Evolutionary conservation across 2,113 vertebrate genomes (phyloP), one percentile per base, ranked within the genome.

Genomic region (Irena cyanogastra): DNA sequence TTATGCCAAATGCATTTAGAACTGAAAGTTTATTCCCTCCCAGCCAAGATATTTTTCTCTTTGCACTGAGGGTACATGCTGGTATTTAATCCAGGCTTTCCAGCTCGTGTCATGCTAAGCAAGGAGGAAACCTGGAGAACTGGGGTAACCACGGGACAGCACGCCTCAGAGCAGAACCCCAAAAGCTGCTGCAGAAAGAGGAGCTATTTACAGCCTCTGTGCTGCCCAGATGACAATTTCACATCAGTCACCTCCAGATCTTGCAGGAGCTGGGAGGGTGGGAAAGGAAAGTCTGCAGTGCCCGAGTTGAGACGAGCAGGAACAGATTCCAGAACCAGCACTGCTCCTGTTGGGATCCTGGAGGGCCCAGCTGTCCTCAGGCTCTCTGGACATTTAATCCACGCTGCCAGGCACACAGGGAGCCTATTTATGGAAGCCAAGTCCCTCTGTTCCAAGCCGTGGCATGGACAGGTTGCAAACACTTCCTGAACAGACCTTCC

Each of bases 391-490:
- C 95, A 96, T 92, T 93, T 81, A 95, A 97, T 95, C 86, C 95
- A 77, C 0, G 7, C 69, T 84, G 94, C 87, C n/a, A 39, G 84
- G 86, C 83, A 93, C 68, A n/a, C 42, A n/a, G 64, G 30, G 54
- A 90, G 87, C 76, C 93, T 96, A 97, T 97, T 97, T 97, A 81
- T 94, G 96, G 95, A 83, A 93, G 61, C 5, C 47, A 2, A 52
- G 87, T 66, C 84, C 90, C 94, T 84, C 71, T 33, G 31, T 10
- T 26, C 22, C 64, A 71, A 3, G 19, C 70, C 63, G 1, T 24
- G 81, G 74, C 35, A 68, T 1, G 45, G 63, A 20, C 80, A 95
- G 83, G 89, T 57, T 89, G 80, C 80, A 47, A 89, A 91, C 75
- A 7, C 76, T 94, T 92, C 95, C 95, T 90, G 42, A 45, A 7